These are phyloP conservation scores for Drosophila kanapiae DNA, from an alignment of 1,140 invertebrate genomes.

Conservation along the genomic window DNA sequence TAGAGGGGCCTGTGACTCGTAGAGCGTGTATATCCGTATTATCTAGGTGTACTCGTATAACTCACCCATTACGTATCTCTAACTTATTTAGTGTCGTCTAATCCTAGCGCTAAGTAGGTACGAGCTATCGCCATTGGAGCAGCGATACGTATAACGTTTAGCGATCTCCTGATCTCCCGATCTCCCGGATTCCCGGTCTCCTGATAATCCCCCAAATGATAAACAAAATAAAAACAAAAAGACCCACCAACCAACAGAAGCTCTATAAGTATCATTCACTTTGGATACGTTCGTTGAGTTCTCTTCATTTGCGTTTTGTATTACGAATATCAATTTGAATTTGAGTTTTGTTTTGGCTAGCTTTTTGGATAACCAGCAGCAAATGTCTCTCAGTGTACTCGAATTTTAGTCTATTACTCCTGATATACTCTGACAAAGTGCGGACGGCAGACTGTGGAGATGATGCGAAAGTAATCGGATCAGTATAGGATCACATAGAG, in stretches of 20 bases:
- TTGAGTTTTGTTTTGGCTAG: conserved; percentile 72
- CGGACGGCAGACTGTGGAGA: conserved; percentile 21
- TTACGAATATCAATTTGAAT: conserved; percentile 51
- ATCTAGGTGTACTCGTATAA: conserved; percentile 45
- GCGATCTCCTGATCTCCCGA: conserved; percentile 24
- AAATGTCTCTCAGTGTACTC: conserved; percentile 79
- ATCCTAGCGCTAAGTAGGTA: conserved; percentile 52
- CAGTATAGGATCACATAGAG: conserved; percentile 29
- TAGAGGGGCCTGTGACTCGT: conserved; percentile 38
- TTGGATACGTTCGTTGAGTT: conserved; percentile 47
- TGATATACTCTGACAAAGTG: conserved; percentile 85
- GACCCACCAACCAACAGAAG: conserved; percentile 1
- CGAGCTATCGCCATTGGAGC: conserved; percentile 27
- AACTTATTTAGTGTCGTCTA: conserved; percentile 49
- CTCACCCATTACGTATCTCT: conserved; percentile 52
- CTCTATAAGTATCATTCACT: conserved; percentile 43
- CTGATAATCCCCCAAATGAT: conserved; percentile 1
- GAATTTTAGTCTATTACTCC: conserved; percentile 85
- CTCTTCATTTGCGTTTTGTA: conserved; percentile 39
- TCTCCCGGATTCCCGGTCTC: not conserved
- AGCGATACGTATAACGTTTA: conserved; percentile 23
- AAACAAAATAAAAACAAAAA: not conserved
- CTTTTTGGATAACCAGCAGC: conserved; percentile 55
- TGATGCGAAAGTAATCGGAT: conserved; percentile 30
- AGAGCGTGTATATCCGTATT: conserved; percentile 46